These are phyloP conservation scores for Nematostella vectensis DNA, from an alignment of 92 coral and sea anemone genomes.

Conservation along the genomic window DNA sequence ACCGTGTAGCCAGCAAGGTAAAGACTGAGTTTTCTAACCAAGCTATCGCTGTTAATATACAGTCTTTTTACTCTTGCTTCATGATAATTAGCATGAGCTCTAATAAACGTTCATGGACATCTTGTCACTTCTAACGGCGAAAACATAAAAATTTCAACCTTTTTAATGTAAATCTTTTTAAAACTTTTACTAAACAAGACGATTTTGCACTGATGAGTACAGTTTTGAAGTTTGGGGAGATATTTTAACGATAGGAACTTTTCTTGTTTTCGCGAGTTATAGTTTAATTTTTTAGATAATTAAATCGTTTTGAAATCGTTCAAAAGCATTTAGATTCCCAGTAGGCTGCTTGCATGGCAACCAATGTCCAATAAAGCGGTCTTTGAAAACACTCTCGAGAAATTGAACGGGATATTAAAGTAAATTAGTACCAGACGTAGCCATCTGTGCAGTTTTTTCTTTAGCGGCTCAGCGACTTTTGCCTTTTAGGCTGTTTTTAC, in stretches of 20 bases:
- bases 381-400: conserved; percentile 51
- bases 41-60: no score
- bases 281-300: conserved; percentile 5
- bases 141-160: neutral
- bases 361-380: conserved; percentile 28
- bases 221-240: neutral
- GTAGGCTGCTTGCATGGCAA: conserved; percentile 44
- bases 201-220: neutral
- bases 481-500: no score
- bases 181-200: no score
- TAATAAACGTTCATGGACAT: no score
- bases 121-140: neutral
- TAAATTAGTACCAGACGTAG: conserved; percentile 50
- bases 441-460: conserved; percentile 52
- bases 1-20: no score
- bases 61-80: no score
- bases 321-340: conserved; percentile 25
- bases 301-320: conserved; percentile 18
- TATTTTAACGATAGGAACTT: no score
- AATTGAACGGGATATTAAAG: conserved; percentile 64
- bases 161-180: no score
- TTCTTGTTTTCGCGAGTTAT: neutral
- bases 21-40: no score
- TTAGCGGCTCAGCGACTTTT: no score
- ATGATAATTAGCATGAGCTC: no score